Evolutionary conservation across 1,140 invertebrate genomes (phyloP), one percentile per base, ranked within the genome.

Genomic region (Drosophila quadrilineata): DNA sequence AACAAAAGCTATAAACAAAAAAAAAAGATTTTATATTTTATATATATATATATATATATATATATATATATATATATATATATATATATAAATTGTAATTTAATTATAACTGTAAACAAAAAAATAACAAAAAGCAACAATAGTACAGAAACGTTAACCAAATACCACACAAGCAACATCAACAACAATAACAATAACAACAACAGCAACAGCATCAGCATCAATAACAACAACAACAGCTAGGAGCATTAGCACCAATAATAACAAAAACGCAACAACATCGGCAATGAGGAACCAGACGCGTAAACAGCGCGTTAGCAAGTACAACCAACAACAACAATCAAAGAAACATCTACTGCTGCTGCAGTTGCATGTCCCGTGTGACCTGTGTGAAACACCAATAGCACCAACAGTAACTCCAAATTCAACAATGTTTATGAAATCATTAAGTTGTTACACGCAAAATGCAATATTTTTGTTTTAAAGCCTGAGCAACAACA

Each of bases 91-190:
- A 79, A 71, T 69, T 77, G 46, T 72, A 76, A 76, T 84, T 59
- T 82, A 84, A 82, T 70, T 73, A 77, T 84, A 67, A 84, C n/a
- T 77, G 60, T 53, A 45, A 77, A 73, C 57, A 62, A n/a, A n/a
- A n/a, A n/a, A n/a, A 43, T 60, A 57, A 65, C 54, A 48, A 29
- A 43, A 54, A 60, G 56, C 52, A 71, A 68, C 80, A 85, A 80
- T 86, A 85, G 79, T 80, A 80, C 80, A 69, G 74, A 80, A 86
- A 72, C 66, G 16, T 67, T 75, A 85, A 85, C 79, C 74, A 85
- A 86, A 85, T 65, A 86, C 67, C 71, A 72, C 69, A 70, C 73
- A 85, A 71, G 16, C 26, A 43, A 57, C 41, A 54, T 35, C 31
- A 63, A 56, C 41, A 68, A 29, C 16, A 43, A 31, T 6, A 21